Evolutionary conservation across 2,797 vertebrate genomes (phyloP), one percentile per base, ranked within the genome.

Genomic region (Pipistrellus nathusii): DNA sequence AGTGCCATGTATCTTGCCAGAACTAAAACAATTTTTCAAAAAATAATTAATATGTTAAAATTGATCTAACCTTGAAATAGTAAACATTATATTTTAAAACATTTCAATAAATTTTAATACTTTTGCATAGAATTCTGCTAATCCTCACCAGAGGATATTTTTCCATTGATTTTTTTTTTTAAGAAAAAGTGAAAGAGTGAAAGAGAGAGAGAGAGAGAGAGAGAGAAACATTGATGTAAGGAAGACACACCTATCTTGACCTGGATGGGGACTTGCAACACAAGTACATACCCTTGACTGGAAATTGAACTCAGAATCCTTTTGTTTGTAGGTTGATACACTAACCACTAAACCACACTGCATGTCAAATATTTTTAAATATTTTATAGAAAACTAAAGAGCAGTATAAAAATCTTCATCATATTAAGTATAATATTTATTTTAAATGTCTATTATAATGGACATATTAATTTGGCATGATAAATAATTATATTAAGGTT

Each of bases 11-110:
- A 85, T 75, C 10, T 72, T 80, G 13, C 21, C 44, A 85, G 73
- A 84, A 85, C 17, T 66, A 82, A 91, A 72, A 64, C 2, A 17
- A 0, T 51, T 93, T 88, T 83, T 73, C 6, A 83, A 91, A 85
- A 64, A 88, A 69, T 66, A 75, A 35, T 17, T 38, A 93, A 51
- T 27, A 48, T 23, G 62, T 32, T 71, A 88, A 82, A 91, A 68
- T 23, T 77, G 10, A 72, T 1, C 32, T 92, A 27, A 85, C 6
- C 2, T 87, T 73, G 57, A 85, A 87, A 44, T 9, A 53, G 6
- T 80, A 57, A 14, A 73, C 68, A 93, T 90, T 84, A 69, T 12
- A 73, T 27, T 81, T 94, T 93, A 77, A 35, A 0, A 51, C 3
- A 75, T 62, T 88, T 78, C 11, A 81, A 75, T 69, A 91, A 68